phyloP scores from a whole-genome alignment of 2,113 vertebrate genomes.

The Vulpes vulpes region DNA sequence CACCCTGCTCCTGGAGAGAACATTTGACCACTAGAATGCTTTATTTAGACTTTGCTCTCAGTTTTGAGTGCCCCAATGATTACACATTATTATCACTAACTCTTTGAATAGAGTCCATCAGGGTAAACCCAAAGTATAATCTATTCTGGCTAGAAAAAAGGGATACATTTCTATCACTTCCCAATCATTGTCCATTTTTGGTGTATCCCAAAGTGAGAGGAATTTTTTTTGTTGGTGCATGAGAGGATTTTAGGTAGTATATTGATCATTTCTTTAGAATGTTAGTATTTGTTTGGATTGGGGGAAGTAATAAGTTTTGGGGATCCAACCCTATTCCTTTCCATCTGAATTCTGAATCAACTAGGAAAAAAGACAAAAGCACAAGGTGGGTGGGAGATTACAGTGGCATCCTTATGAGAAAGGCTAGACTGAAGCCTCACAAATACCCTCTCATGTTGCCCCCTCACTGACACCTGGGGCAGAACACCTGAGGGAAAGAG shows the following conservation, averaged over 20 bases:
- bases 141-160: conserved; percentile 21
- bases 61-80: not conserved
- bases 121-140: not conserved
- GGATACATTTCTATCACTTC: not conserved
- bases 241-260: not conserved
- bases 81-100: conserved; percentile 17
- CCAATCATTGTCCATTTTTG: not conserved
- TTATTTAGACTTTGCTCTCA: conserved; percentile 37
- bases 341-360: not conserved
- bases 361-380: not conserved
- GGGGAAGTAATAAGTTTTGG: not conserved
- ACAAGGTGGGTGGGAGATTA: not conserved
- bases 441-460: rapidly evolving
- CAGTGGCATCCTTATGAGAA: not conserved
- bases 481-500: not conserved
- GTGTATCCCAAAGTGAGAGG: not conserved
- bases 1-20: not conserved
- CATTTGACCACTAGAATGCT: not conserved
- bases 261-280: not conserved
- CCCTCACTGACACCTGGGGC: not conserved
- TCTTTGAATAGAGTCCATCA: not conserved
- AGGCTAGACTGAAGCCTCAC: not conserved
- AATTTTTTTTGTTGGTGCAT: not conserved
- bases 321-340: not conserved
- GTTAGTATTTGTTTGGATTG: not conserved